Base-by-base conservation (phyloP, 2,113 vertebrate species). In the Beaufortia kweichowensis region DNA sequence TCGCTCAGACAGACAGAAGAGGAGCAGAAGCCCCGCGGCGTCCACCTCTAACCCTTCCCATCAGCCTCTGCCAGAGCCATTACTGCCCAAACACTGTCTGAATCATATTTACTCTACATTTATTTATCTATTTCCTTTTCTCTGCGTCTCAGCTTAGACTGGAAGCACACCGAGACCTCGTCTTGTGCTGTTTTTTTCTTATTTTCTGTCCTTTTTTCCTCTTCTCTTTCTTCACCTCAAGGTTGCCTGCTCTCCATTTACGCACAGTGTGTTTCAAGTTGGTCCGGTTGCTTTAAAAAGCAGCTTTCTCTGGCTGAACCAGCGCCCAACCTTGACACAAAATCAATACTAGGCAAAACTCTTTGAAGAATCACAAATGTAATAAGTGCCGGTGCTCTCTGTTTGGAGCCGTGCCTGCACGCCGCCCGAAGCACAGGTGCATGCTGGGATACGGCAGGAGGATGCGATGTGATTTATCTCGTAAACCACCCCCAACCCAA, bases 331-430 rank as follows among this genome's bases (percentile, higher is more conserved):
- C 92, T 92, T 91, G 92, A 91, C 92, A 92, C 88, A 90, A 91
- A 93, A 93, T 93, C 92, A 92, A 93, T 93, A 92, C 86, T 86
- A 92, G 90, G 90, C 91, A 91, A 93, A 71, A 92, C 88, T 92
- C 91, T 92, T 93, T 93, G 91, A 93, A 92, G 91, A 92, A 93
- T 91, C 91, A 91, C 91, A 93, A 90, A 92, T 91, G 91, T 91
- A 92, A 91, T 91, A 90, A 89, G 91, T 89, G 88, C 88, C 83
- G 88, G 86, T 88, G 89, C 89, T 90, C 89, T 81, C 81, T 65
- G 78, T 72, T 80, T 62, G 65, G 72, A 67, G 77, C 67, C 84
- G 83, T 82, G 85, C 84, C 84, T 81, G 83, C 53, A 56, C 12
- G 72, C 76, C 21, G 74, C 73, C 60, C 33, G 63, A 50, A 69